Conservation (phyloP, 2,888 invertebrate species). For the Anthrax anthrax region DNA sequence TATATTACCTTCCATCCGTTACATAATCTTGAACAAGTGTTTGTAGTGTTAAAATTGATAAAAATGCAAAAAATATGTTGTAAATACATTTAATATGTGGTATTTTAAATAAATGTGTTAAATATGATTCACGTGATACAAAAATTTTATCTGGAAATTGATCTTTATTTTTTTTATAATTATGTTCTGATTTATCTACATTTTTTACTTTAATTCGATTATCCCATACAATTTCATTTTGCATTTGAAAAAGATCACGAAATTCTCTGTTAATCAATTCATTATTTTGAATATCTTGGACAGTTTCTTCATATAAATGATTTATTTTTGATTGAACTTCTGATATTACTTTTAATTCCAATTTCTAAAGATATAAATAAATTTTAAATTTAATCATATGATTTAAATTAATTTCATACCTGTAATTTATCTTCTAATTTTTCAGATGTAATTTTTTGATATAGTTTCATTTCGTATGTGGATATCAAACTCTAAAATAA, state of each 20-base stretch:
- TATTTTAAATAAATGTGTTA: constrained; percentile 63
- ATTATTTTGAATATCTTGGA: constrained; percentile 26
- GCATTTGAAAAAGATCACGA: constrained; percentile 18
- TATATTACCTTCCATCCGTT: constrained; percentile 57
- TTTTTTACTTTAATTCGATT: constrained; percentile 8
- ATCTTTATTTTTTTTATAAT: not conserved
- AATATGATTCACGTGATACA: constrained; percentile 55
- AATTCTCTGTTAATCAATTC: constrained; percentile 26
- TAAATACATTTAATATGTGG: constrained; percentile 72
- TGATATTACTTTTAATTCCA: constrained; percentile 19
- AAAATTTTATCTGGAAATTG: constrained; percentile 54
- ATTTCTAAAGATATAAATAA: constrained; percentile 12
- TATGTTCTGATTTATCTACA: not conserved
- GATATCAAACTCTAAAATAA: too few species aligned
- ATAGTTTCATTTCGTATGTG: too few species aligned
- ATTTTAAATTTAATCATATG: too few species aligned
- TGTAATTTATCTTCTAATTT: too few species aligned
- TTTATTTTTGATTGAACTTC: constrained; percentile 27
- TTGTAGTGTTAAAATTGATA: constrained; percentile 57
- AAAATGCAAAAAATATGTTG: constrained; percentile 66
- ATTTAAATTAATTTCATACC: not conserved
- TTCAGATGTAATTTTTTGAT: too few species aligned
- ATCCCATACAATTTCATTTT: constrained; percentile 11
- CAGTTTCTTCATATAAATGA: constrained; percentile 25
- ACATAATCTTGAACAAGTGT: constrained; percentile 58